Evolutionary conservation across 2,797 vertebrate genomes (phyloP), one percentile per base, ranked within the genome.

Genomic region (Falco peregrinus): DNA sequence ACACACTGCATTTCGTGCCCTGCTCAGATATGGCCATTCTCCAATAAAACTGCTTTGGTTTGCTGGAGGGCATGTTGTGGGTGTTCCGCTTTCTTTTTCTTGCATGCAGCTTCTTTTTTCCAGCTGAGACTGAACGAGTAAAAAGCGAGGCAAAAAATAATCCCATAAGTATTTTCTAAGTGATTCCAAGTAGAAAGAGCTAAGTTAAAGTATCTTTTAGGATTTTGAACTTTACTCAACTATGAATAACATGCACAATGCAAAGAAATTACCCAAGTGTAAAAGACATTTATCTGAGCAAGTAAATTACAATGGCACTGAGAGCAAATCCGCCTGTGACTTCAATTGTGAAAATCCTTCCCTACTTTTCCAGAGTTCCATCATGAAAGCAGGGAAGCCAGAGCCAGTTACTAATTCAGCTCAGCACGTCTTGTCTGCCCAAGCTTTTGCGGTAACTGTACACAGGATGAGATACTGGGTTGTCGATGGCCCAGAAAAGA

Each of bases 241-340:
- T 80, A n/a, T 61, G 75, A 91, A 84, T 61, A 92, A 84, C 35
- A 50, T 0, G 2, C 47, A 73, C 53, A 74, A 83, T 84, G 64
- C 51, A 89, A 91, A 80, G 82, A 85, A 95, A 88, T 87, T 93
- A 68, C 53, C 53, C 28, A 35, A 91, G 82, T 56, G 43, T 67
- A 76, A 87, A 93, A 95, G 75, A 85, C 56, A 56, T 89, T 93
- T 79, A 84, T 87, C 91, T 82, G 78, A 97, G 70, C 63, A 87
- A 89, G 67, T 60, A 81, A 93, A 93, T 94, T 75, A 92, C 45
- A 90, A 73, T n/a, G 61, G 78, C 68, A 76, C 50, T 2, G 6
- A 79, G 29, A 89, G 37, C 35, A 95, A 93, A 84, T 47, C 63
- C 0, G 4, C 31, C 69, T 53, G 57, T 19, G 57, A 69, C 70